Base-by-base conservation (phyloP, 2,888 invertebrate genomes). In the Heliconius ismenius region DNA sequence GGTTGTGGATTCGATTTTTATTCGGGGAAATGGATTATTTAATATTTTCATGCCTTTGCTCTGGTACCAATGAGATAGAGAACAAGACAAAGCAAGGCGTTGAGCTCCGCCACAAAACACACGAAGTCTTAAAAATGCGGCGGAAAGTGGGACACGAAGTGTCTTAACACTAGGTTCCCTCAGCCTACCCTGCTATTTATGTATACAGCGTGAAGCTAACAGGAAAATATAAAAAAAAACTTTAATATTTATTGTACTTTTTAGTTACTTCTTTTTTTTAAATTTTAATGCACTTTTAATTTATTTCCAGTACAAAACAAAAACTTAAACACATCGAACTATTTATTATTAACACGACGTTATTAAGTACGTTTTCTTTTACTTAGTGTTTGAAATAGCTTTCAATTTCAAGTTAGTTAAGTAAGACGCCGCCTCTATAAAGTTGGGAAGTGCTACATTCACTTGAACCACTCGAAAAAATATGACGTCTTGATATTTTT, bases 361-460 rank as follows among this genome's bases (percentile, higher is more conserved):
- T 10, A 9, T 58, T 58, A 58, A 60, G 58, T n/a, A 75, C 65
- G 62, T 68, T 49, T 69, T 70, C 28, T 49, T 75, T 74, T 65
- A 43, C 62, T 54, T 64, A 43, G 43, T 28, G 65, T 75, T 70
- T 74, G 67, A 76, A 76, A 76, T 68, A 79, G 76, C 68, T 79
- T 79, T 77, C 79, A 73, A 75, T 79, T 79, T 77, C 78, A 73
- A 75, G 74, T 79, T 78, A 79, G 79, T 77, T 80, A 80, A 79
- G 77, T 80, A 80, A 79, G 77, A 76, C 69, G 78, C 82, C 81
- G 81, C 81, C 82, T 85, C 85, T 84, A 83, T 80, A 68, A 84
- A 85, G 83, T 85, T 84, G 74, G 58, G 75, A 78, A 79, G 76
- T 75, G 73, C 72, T 76, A 67, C 60, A 75, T 77, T 77, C 67